phyloP scores from a whole-genome alignment of 2,888 invertebrate species.

The Drosophila kuntzei region DNA sequence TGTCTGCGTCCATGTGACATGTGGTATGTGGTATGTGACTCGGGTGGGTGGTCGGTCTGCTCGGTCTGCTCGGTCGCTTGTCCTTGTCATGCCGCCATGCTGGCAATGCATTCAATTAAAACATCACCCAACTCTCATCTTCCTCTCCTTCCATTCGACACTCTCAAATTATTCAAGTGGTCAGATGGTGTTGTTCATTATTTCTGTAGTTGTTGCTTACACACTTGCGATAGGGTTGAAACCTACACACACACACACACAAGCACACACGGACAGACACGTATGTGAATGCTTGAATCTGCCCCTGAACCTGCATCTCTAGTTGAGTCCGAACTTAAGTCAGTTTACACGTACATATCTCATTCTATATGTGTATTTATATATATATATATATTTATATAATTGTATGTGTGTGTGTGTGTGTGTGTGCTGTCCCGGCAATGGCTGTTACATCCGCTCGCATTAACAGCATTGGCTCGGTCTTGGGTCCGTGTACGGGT shows the following conservation, averaged over 20 bases:
- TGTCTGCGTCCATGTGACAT: slow-evolving; percentile 15
- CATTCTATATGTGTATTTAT: neutral
- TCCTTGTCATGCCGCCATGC: slow-evolving; percentile 61
- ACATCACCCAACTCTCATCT: slow-evolving; percentile 59
- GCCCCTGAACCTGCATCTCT: slow-evolving; percentile 28
- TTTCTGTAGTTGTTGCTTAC: slow-evolving; percentile 61
- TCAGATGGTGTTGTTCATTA: slow-evolving; percentile 81
- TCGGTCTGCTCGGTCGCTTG: slow-evolving; percentile 3
- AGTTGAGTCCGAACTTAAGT: slow-evolving; percentile 39
- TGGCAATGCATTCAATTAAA: slow-evolving; percentile 75
- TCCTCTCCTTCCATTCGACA: slow-evolving; percentile 32
- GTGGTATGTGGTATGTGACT: slow-evolving; percentile 5
- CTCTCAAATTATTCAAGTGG: slow-evolving; percentile 76
- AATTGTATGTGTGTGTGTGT: slow-evolving; percentile 17
- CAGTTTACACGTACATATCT: slow-evolving; percentile 41
- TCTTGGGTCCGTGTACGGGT: slow-evolving; percentile 11
- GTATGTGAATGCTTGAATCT: slow-evolving; percentile 12
- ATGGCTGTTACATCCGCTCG: slow-evolving; percentile 61
- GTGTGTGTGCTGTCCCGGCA: slow-evolving; percentile 38
- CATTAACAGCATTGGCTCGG: slow-evolving; percentile 61
- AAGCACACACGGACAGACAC: slow-evolving; percentile 2
- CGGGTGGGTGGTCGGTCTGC: slow-evolving; percentile 36
- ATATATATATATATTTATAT: too few species aligned
- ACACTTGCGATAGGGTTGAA: slow-evolving; percentile 72
- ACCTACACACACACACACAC: slow-evolving; percentile 29